Percentiles rank a stretch among this genome's conserved stretches.
phyloP scores from a whole-genome alignment of 2,797 vertebrate genomes.

The Sylvia borin region DNA sequence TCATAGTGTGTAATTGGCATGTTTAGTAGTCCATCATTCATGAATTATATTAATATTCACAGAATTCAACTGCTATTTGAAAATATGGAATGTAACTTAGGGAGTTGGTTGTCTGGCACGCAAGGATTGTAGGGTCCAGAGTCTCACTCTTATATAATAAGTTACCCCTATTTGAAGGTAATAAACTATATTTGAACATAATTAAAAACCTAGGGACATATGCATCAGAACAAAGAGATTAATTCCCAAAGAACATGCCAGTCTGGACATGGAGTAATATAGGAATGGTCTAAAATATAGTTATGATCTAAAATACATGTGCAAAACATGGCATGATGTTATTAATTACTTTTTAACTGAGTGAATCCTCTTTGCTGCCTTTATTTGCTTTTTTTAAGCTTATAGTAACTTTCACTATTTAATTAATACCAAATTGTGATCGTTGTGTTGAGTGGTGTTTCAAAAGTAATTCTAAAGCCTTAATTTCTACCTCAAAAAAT shows the following conservation, averaged over 20 bases:
- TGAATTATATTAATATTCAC: neutral
- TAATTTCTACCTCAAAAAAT: neutral
- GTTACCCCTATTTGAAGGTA: neutral
- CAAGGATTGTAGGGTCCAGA: neutral
- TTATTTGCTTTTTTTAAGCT: neutral
- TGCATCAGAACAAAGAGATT: neutral
- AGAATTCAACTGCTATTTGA: neutral
- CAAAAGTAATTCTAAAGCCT: neutral
- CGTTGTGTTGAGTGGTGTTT: neutral
- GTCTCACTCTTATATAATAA: neutral
- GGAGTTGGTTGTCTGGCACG: neutral
- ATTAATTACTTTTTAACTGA: neutral
- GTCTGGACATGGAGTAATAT: neutral
- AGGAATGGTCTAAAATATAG: neutral
- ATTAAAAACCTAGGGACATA: neutral
- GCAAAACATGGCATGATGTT: neutral
- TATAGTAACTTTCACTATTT: neutral
- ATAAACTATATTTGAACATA: neutral
- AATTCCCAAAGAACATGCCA: neutral
- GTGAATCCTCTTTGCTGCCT: neutral
- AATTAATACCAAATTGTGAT: neutral
- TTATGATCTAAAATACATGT: neutral
- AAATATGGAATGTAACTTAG: neutral
- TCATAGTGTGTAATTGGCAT: neutral
- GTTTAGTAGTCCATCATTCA: neutral